Base-by-base conservation (phyloP, 2,797 vertebrate genomes). In the Syngnathus rostellatus region DNA sequence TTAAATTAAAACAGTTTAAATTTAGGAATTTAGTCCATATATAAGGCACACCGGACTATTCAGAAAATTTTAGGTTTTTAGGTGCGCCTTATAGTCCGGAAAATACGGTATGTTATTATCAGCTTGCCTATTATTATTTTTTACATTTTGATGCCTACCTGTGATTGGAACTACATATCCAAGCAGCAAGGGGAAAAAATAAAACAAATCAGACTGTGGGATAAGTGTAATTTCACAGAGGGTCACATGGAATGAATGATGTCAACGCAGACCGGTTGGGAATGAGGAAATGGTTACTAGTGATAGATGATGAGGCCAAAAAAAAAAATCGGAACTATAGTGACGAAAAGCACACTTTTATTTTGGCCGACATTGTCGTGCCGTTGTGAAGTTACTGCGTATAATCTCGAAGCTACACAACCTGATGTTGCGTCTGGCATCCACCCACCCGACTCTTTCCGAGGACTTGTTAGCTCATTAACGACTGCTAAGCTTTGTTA, bases 151-250 rank as follows among this genome's bases (percentile, higher is more conserved):
- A 65, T 78, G 95, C 97, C 96, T 91, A 99, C 97, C 97, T 78
- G 96, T 98, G 88, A 99, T 99, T 81, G 97, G 97, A 85, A 98
- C 97, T 98, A 90, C 86, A 86, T 85, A 72, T 68, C 72, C 85
- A 86, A 89, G 94, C 93, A 93, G 92, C 89, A 88, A 90, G 5
- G 5, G 16, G 23, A 23, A 46, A 46, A 84, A 92, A 91, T 89
- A 89, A 85, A 90, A 66, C 68, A 84, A 61, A 12, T 59, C 54
- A 59, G 40, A 59, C 16, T 19, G 48, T 8, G 19, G 39, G 53
- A 66, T 55, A 31, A 65, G 37, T 3, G 23, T 63, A 11, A 17
- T 6, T 62, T 23, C 17, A 37, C 1, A 12, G 1, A 23, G 59
- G 11, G 40, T n/a, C n/a, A 21, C 59, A 61, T 39, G 11, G 45